These are phyloP conservation scores for Centropus unirufus DNA, from an alignment of 2,113 vertebrate species.

Conservation along the genomic window DNA sequence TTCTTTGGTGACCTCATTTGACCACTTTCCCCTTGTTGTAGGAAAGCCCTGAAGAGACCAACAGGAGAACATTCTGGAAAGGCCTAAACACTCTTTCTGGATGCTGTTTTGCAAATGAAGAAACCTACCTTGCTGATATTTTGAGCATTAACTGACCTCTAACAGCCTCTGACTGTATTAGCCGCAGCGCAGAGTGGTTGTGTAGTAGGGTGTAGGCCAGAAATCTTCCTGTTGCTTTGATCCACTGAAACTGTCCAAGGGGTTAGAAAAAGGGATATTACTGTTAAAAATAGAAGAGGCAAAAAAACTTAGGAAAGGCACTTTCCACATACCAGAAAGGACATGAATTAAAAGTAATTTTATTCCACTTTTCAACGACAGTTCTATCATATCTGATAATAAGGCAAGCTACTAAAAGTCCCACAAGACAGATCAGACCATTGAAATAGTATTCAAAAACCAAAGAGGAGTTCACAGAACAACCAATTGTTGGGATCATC, in stretches of 20 bases:
- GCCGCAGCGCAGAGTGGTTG: neutral
- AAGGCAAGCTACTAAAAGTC: constrained; percentile 61
- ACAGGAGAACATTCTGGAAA: neutral
- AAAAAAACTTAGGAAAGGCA: constrained; percentile 8
- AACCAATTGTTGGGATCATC: constrained; percentile 11
- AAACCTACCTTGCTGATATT: neutral
- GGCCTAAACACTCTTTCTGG: neutral
- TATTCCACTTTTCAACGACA: constrained; percentile 63
- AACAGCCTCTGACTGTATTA: neutral
- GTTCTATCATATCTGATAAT: constrained; percentile 43
- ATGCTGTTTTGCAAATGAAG: neutral
- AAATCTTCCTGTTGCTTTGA: neutral
- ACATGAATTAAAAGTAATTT: constrained; percentile 58
- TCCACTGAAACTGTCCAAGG: neutral
- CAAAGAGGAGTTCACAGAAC: constrained; percentile 43
- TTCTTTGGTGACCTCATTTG: neutral
- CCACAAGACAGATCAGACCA: constrained; percentile 52
- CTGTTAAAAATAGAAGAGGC: neutral
- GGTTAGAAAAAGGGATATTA: neutral
- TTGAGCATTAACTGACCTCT: neutral
- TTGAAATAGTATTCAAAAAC: constrained; percentile 44
- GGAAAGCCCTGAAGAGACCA: neutral
- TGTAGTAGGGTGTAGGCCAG: neutral
- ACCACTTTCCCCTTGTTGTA: neutral
- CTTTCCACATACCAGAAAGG: constrained; percentile 15